phyloP scores from a whole-genome alignment of 2,113 vertebrate species.

The Callopanchax toddi region DNA sequence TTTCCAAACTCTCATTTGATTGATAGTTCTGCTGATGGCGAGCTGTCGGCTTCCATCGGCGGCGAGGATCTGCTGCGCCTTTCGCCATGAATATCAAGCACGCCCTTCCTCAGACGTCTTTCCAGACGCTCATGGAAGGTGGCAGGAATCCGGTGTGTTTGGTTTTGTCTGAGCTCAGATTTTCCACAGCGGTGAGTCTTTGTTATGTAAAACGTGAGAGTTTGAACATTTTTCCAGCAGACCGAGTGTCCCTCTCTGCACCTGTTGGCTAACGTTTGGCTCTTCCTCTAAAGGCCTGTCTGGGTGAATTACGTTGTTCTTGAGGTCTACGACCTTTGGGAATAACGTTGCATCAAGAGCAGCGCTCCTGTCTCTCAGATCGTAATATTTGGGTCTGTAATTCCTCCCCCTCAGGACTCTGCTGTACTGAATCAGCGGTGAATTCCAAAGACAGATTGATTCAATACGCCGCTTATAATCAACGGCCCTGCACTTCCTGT shows the following conservation, averaged over 20 bases:
- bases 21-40: slow-evolving; percentile 28
- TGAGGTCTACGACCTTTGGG: slow-evolving; percentile 29
- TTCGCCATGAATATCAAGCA: slow-evolving; percentile 35
- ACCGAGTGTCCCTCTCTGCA: not conserved
- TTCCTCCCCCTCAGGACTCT: slow-evolving; percentile 31
- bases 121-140: slow-evolving; percentile 8
- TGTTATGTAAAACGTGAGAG: slow-evolving; percentile 37
- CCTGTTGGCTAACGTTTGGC: slow-evolving; percentile 7
- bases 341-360: slow-evolving; percentile 12
- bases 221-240: not conserved
- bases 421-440: slow-evolving; percentile 3
- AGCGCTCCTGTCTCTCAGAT: slow-evolving; percentile 7
- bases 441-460: slow-evolving; percentile 52
- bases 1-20: slow-evolving; percentile 10
- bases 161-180: slow-evolving; percentile 5
- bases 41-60: slow-evolving; percentile 29
- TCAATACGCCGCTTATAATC: slow-evolving; percentile 35
- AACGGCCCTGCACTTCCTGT: slow-evolving; percentile 16
- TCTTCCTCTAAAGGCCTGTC: slow-evolving; percentile 32
- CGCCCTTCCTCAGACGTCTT: slow-evolving; percentile 31
- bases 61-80: not conserved
- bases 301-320: slow-evolving; percentile 41
- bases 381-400: slow-evolving; percentile 15
- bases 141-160: slow-evolving; percentile 7
- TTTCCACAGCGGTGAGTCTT: not conserved